Percentiles rank a stretch among this genome's conserved stretches.
Evolutionary conservation across 1,140 invertebrate genomes (phyloP).

Genomic region (Neodiprion pinetum): DNA sequence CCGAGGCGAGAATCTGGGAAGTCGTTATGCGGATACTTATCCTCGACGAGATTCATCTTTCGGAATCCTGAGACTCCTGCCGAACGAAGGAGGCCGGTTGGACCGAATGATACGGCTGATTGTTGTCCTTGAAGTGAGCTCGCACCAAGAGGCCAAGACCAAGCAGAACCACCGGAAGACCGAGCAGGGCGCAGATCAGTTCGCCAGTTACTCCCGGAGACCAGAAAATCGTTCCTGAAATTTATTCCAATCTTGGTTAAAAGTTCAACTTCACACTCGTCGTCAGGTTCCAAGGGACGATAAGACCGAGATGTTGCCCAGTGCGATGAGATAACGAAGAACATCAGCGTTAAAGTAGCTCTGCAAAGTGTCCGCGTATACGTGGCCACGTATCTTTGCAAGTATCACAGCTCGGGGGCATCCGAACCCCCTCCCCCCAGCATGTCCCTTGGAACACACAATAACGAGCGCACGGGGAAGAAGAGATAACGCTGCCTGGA

Average conservation of each 20-base stretch:
- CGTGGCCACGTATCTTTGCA: too few species aligned
- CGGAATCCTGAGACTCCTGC: conserved; percentile 40
- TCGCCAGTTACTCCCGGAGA: conserved; percentile 66
- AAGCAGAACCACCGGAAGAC: conserved; percentile 65
- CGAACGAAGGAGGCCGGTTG: conserved; percentile 40
- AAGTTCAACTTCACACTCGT: too few species aligned
- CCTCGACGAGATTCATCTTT: conserved; percentile 46
- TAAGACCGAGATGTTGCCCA: too few species aligned
- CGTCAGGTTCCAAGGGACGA: too few species aligned
- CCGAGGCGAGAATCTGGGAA: too few species aligned
- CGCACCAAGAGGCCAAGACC: conserved; percentile 64
- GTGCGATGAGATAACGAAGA: too few species aligned
- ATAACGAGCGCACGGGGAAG: background rate
- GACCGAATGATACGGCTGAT: conserved; percentile 38
- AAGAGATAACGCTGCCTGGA: background rate
- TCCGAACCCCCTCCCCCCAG: too few species aligned
- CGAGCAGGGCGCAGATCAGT: conserved; percentile 66
- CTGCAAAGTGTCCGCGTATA: too few species aligned
- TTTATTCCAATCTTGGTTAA: background rate
- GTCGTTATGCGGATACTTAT: background rate
- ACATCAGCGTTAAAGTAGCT: too few species aligned
- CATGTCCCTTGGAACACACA: too few species aligned
- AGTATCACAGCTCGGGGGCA: too few species aligned
- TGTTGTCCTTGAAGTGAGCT: conserved; percentile 61
- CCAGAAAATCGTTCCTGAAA: conserved; percentile 61